phyloP scores from a whole-genome alignment of 2,113 vertebrate species.

The Microcebus ravelobensis region DNA sequence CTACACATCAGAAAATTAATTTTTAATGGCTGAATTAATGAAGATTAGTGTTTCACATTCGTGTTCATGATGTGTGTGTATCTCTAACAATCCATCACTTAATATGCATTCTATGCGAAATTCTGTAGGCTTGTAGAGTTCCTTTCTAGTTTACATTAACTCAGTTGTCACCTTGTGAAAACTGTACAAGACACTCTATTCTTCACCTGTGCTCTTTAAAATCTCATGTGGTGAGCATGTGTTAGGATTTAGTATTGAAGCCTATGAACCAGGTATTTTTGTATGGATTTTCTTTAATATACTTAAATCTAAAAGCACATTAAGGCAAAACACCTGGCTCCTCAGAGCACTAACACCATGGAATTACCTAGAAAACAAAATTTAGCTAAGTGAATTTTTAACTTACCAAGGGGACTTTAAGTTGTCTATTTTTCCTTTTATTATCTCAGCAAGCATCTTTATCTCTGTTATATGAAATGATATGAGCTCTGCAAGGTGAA shows the following conservation, averaged over 20 bases:
- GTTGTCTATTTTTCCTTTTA: neutral
- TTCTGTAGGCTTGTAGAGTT: neutral
- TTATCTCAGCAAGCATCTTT: neutral
- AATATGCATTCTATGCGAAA: neutral
- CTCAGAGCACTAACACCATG: neutral
- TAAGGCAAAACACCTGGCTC: neutral
- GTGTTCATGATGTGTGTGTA: neutral
- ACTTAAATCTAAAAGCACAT: neutral
- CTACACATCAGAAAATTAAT: neutral
- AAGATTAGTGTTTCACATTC: neutral
- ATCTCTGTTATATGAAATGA: neutral
- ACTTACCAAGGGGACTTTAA: neutral
- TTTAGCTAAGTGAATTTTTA: neutral
- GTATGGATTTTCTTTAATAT: neutral
- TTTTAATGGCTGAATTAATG: neutral
- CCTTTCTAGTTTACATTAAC: neutral
- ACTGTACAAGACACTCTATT: neutral
- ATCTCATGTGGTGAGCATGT: neutral
- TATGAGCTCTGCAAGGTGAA: neutral
- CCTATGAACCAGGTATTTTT: neutral
- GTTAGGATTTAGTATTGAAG: neutral
- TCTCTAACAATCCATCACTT: neutral
- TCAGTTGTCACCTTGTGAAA: neutral
- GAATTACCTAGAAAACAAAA: conserved; percentile 31
- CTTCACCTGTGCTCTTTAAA: neutral